Evolutionary conservation across 2,888 invertebrate genomes (phyloP).

Genomic region (Shargacucullia verbasci): DNA sequence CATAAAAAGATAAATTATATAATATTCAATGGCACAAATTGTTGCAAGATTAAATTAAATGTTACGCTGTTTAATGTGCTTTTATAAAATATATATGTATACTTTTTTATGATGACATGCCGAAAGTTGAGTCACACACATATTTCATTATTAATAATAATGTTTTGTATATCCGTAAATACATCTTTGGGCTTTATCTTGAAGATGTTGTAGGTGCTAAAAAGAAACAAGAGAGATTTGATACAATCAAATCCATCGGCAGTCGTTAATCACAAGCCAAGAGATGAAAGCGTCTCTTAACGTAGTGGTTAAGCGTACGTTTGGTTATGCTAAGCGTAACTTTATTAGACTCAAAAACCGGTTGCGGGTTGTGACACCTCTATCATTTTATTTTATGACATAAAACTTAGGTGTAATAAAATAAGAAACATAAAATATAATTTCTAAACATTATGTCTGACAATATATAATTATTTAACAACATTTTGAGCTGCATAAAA

Average conservation of each 20-base stretch:
- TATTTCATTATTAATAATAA: not conserved
- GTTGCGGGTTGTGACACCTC: not conserved
- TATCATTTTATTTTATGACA: not conserved
- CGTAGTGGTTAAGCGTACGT: not conserved
- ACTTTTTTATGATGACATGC: not conserved
- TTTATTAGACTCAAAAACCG: not conserved
- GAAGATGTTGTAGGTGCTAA: not conserved
- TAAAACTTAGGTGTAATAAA: not conserved
- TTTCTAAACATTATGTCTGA: not conserved
- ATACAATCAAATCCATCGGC: not conserved
- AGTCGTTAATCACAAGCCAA: no score
- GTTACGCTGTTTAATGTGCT: no score
- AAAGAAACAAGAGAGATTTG: not conserved
- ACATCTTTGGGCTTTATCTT: not conserved
- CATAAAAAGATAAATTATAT: not conserved
- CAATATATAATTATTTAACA: slow-evolving; percentile 28
- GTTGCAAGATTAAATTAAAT: no score
- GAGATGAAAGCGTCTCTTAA: no score
- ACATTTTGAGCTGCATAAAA: slow-evolving; percentile 34
- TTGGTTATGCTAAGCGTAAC: not conserved
- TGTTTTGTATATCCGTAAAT: not conserved
- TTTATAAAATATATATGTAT: no score
- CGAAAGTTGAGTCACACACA: not conserved
- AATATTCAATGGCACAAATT: not conserved
- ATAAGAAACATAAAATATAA: not conserved